Conservation (phyloP, 2,888 invertebrate species). For the Gonocerus acuteangulatus region DNA sequence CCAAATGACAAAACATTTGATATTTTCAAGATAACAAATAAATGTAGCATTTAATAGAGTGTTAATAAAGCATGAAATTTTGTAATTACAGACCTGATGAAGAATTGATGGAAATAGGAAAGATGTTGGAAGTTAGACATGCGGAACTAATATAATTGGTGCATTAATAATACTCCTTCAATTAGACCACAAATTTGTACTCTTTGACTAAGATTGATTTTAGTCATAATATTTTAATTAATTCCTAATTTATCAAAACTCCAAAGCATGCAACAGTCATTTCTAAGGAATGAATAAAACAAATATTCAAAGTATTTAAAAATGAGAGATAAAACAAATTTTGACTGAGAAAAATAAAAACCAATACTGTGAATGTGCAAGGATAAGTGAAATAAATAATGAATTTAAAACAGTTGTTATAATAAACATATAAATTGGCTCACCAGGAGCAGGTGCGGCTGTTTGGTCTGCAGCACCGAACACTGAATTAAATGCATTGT, state of each 20-base stretch:
- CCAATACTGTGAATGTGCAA: not conserved
- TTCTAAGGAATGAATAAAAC: not conserved
- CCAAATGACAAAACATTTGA: too few species aligned
- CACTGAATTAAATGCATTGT: slow-evolving; percentile 79
- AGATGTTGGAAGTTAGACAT: not conserved
- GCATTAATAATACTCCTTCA: not conserved
- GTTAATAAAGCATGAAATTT: too few species aligned
- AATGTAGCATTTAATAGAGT: too few species aligned
- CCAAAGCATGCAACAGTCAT: not conserved
- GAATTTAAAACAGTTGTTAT: too few species aligned
- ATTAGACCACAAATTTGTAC: too few species aligned
- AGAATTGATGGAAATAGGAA: not conserved
- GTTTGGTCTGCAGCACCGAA: slow-evolving; percentile 68
- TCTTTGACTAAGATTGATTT: too few species aligned
- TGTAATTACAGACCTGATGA: not conserved
- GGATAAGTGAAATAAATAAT: not conserved
- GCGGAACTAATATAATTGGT: not conserved
- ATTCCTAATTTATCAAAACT: too few species aligned
- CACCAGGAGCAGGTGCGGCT: slow-evolving; percentile 40
- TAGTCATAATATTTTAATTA: too few species aligned
- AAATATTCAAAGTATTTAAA: too few species aligned
- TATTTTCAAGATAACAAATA: too few species aligned
- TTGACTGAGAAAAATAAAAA: not conserved
- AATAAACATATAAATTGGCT: slow-evolving; percentile 30
- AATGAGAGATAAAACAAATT: not conserved